Percentiles rank a stretch among this genome's conserved stretches.
phyloP scores from a whole-genome alignment of 2,113 vertebrate genomes.

The mouse (Mus musculus) region DNA sequence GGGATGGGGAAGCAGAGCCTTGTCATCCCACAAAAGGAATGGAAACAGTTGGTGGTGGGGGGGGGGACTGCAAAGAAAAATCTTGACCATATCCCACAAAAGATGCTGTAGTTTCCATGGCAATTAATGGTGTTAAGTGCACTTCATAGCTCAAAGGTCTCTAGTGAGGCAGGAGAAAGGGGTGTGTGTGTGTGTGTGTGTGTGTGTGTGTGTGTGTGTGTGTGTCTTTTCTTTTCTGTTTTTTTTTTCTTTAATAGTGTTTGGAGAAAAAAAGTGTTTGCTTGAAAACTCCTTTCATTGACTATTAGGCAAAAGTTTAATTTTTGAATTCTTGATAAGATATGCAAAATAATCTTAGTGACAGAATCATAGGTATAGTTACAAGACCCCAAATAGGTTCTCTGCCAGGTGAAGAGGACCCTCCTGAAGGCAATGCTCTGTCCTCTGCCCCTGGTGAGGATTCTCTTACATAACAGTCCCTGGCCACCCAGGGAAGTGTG shows the following conservation, averaged over 20 bases:
- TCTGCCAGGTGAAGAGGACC: not conserved
- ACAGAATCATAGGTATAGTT: not conserved
- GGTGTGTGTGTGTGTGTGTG: constrained; percentile 29
- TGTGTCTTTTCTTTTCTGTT: too few relatives aligned
- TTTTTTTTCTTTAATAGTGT: constrained; percentile 65
- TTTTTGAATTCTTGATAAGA: constrained; percentile 67
- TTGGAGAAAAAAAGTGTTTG: constrained; percentile 25
- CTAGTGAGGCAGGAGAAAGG: constrained; percentile 59
- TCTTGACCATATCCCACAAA: constrained; percentile 70
- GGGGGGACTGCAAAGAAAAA: not conserved
- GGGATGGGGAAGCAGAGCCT: not conserved
- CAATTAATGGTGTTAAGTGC: constrained; percentile 82
- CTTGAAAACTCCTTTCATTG: constrained; percentile 66
- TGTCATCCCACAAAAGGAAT: constrained; percentile 39
- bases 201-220: too few relatives aligned
- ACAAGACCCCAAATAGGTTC: constrained; percentile 28
- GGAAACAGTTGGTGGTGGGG: constrained; percentile 55
- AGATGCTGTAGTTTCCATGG: constrained; percentile 77
- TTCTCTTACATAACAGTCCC: not conserved
- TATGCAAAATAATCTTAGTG: constrained; percentile 50
- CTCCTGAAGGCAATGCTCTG: not conserved
- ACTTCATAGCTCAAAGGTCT: constrained; percentile 74
- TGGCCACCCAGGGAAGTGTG: not conserved
- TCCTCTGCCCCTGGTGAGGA: not conserved
- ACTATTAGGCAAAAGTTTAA: constrained; percentile 49